phyloP scores from a whole-genome alignment of 2,888 invertebrate genomes.

The Aquatica leii region DNA sequence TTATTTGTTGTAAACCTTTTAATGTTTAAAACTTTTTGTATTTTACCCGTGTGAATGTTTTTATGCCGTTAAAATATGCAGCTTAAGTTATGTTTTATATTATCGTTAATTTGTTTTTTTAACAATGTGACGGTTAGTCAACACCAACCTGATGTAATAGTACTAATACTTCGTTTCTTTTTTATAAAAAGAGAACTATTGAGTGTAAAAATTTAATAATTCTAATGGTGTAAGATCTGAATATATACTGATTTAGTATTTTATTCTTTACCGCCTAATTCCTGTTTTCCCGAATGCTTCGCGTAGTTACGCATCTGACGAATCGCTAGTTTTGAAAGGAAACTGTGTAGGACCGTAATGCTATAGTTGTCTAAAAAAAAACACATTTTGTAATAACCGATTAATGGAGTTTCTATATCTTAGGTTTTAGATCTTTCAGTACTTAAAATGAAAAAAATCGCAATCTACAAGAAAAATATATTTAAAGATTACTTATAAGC shows the following conservation, averaged over 20 bases:
- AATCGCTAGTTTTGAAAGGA: too few species aligned
- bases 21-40: conserved; percentile 51
- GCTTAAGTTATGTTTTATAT: conserved; percentile 50
- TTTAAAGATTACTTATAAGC: too few species aligned
- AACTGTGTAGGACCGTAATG: background rate
- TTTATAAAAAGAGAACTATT: conserved; percentile 33
- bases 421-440: too few species aligned
- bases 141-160: conserved; percentile 41
- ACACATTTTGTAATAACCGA: too few species aligned
- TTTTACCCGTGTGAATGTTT: conserved; percentile 50
- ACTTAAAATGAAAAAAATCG: too few species aligned
- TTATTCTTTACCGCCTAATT: background rate
- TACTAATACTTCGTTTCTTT: conserved; percentile 36
- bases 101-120: conserved; percentile 44
- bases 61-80: conserved; percentile 39
- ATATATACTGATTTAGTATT: conserved; percentile 29
- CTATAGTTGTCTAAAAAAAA: background rate
- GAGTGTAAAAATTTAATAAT: conserved; percentile 33
- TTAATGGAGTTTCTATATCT: too few species aligned
- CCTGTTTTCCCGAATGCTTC: too few species aligned
- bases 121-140: conserved; percentile 37
- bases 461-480: too few species aligned
- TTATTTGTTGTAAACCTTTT: conserved; percentile 54
- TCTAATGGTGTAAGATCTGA: conserved; percentile 35
- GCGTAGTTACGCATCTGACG: too few species aligned